Evolutionary conservation across 2,113 vertebrate genomes (phyloP), one percentile per base, ranked within the genome.

Genomic region (Halichoerus grypus): DNA sequence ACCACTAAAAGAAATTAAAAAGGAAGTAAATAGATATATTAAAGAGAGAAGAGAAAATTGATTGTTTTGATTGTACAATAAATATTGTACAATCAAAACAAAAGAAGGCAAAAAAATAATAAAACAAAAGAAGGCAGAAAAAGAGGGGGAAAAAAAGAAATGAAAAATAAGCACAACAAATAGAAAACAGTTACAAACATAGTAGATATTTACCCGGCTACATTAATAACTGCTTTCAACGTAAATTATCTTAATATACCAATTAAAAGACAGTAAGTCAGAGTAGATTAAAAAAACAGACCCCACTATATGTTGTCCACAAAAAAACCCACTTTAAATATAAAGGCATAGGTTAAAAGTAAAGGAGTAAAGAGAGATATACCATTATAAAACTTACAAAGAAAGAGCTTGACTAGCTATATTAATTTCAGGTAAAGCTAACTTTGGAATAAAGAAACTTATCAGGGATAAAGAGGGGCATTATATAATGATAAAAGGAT

Each of bases 41-140:
- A 88, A 91, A 71, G 51, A 94, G n/a, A 76, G 67, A 94, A 94
- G n/a, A 57, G 67, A 91, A 95, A 94, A 85, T 67, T 19, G 39
- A 94, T n/a, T n/a, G n/a, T n/a, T n/a, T n/a, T n/a, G n/a, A n/a
- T n/a, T n/a, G n/a, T n/a, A n/a, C n/a, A n/a, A n/a, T n/a, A n/a
- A n/a, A n/a, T n/a, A 93, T 65, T 88, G 6, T 65, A 69, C 51
- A 82, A 71, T 71, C 88, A 94, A 91, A 91, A 91, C 42, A 91
- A 95, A n/a, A 91, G n/a, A 67, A 82, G 7, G 24, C 67, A 95
- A 39, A 55, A 79, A 67, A 93, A 71, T 39, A 87, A 61, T 26
- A 61, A 59, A 26, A 61, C 24, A 61, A 61, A 61, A 61, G 55
- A 76, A 82, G 7, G 31, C 57, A 95, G 51, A 55, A 67, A 67